These are phyloP conservation scores for Acanthisitta chloris DNA, from an alignment of 2,113 vertebrate genomes.

Conservation along the genomic window DNA sequence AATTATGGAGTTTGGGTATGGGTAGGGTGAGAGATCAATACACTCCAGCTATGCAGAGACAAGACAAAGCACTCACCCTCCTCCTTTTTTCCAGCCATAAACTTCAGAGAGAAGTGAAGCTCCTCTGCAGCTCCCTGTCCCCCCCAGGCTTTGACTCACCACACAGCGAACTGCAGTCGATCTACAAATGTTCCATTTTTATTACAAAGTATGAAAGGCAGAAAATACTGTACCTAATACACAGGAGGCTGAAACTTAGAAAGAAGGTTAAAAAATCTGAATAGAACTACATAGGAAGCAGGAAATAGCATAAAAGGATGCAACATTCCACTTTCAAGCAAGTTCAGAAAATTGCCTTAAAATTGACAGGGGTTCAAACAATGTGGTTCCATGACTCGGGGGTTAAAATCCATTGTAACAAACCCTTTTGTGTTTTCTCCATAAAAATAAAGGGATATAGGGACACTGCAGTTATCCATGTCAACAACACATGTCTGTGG, in stretches of 20 bases:
- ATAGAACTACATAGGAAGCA: conserved; percentile 68
- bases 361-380: conserved; percentile 66
- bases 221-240: conserved; percentile 80
- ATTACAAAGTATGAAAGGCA: conserved; percentile 84
- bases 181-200: conserved; percentile 78
- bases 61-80: background rate
- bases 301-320: conserved; percentile 68
- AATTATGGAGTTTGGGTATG: background rate
- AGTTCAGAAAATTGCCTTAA: conserved; percentile 62
- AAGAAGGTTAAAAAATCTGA: conserved; percentile 68
- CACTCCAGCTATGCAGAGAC: background rate
- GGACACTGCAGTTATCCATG: conserved; percentile 61
- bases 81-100: background rate
- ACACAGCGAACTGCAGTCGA: conserved; percentile 69
- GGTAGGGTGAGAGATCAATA: background rate
- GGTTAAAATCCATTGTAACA: conserved; percentile 71
- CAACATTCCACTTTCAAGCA: conserved; percentile 70
- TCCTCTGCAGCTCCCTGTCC: background rate
- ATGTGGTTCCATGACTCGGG: conserved; percentile 56
- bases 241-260: conserved; percentile 75
- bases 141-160: conserved; percentile 29
- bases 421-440: conserved; percentile 64
- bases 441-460: conserved; percentile 72
- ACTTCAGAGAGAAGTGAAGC: background rate
- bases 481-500: conserved; percentile 51